Base-by-base conservation (phyloP, 2,797 vertebrate genomes). In the Erpetoichthys calabaricus region DNA sequence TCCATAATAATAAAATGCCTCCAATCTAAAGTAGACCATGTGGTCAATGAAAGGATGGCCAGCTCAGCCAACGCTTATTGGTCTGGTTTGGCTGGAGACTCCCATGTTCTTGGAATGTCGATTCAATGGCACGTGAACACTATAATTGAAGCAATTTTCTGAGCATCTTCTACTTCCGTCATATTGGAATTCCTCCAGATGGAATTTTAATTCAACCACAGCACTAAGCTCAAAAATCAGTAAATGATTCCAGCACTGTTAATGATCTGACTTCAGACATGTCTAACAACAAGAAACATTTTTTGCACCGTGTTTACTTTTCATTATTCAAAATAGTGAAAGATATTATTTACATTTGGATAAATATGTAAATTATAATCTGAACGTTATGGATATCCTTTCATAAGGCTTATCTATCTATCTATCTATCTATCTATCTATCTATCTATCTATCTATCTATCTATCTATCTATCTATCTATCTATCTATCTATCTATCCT, bases 1-100 rank as follows among this genome's bases (percentile, higher is more conserved):
- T 88, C 81, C 84, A 86, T 89, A 85, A 87, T 83, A 91, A 92
- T 85, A 79, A 80, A 82, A 86, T 73, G 75, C 78, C 82, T 86
- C 76, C 71, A 77, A 79, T 86, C 80, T 80, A 84, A 70, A 73
- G 75, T 78, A 76, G 83, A 89, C 79, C 89, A 89, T 88, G 87
- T 81, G 90, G 86, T 89, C 77, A 67, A 75, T 82, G 86, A 89
- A 89, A 89, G 84, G 81, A 87, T 85, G 81, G 82, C 81, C 80
- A 85, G 85, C 84, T 84, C 82, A 79, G 83, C 88, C 86, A 86
- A 82, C 84, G 88, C 86, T 81, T 78, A 81, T 82, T 82, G 88
- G 80, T 86, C 88, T 83, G 81, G 80, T 85, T 90, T 93, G 91
- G 90, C 89, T 74, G 71, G 70, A 42, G 78, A 62, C 76, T 81